These are phyloP conservation scores for Hippocampus zosterae DNA, from an alignment of 2,113 vertebrate genomes.

Conservation along the genomic window DNA sequence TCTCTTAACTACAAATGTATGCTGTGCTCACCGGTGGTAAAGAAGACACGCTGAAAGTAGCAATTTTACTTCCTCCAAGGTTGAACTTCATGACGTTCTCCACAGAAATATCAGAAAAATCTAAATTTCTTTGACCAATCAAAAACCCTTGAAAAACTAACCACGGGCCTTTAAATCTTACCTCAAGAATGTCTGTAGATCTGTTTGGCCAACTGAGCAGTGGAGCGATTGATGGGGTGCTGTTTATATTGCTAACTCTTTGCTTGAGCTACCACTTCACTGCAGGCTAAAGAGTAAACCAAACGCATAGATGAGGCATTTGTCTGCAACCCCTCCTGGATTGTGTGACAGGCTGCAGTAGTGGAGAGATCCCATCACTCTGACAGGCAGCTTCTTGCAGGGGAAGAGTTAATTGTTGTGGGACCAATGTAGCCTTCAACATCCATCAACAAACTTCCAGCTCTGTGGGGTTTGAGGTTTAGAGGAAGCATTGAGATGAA, in stretches of 20 bases:
- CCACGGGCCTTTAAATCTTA: neutral
- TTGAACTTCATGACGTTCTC: neutral
- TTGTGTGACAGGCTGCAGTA: conserved; percentile 50
- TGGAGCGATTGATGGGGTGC: conserved; percentile 26
- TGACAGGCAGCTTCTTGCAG: conserved; percentile 66
- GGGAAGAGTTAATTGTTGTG: conserved; percentile 75
- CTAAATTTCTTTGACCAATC: neutral
- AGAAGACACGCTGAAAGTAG: neutral
- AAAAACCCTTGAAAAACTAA: neutral
- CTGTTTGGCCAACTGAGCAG: conserved; percentile 9
- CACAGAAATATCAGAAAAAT: neutral
- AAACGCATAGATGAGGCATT: conserved; percentile 64
- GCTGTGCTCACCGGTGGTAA: neutral
- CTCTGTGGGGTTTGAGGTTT: conserved; percentile 57
- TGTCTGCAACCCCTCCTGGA: conserved; percentile 61
- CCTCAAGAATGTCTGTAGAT: conserved; percentile 1
- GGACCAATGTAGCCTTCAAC: conserved; percentile 65
- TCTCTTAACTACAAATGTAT: neutral
- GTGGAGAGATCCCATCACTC: conserved; percentile 66
- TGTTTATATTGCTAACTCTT: conserved; percentile 25
- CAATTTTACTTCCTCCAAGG: no score
- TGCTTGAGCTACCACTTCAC: conserved; percentile 24
- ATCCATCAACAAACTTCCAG: conserved; percentile 68
- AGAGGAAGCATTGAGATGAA: conserved; percentile 45
- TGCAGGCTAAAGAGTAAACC: conserved; percentile 61